Base-by-base conservation (phyloP, 2,113 vertebrate genomes). In the Mormyrus iriodes region DNA sequence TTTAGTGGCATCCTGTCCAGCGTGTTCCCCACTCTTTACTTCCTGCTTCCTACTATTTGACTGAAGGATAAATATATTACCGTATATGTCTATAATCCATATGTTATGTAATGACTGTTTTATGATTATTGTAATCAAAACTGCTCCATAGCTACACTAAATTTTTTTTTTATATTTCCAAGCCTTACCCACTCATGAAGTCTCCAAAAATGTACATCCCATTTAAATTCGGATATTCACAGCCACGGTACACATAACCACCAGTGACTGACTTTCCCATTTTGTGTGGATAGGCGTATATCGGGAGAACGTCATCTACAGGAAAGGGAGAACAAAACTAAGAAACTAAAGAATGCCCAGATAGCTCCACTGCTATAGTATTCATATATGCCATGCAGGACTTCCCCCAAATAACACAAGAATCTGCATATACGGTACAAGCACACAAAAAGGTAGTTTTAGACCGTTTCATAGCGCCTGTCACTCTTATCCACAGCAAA, bases 161-260 rank as follows among this genome's bases (percentile, higher is more conserved):
- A 46, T 48, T 84, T 48, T 21, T 1, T 1, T 3, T 1, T 46
- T 7, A 35, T 39, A 53, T 76, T 49, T 35, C 24, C 24, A 10
- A 84, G 24, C 31, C 96, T 94, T 95, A 99, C 98, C 98, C 98
- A 3, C 97, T 99, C 98, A 99, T 99, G 93, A 99, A 99, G 93
- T 99, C 98, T 90, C 98, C 98, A 85, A 99, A 99, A 93, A 99
- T 97, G 93, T 99, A 99, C 90, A 99, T 95, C 88, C 98, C 97
- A 0, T 99, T 99, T 90, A 99, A 91, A 92, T 99, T 99, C 51
- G 98, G 98, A 93, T 95, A 96, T 93, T 99, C 97, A 0, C 98
- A 99, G 65, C 98, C 98, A 58, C 98, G 93, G 92, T 99, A 99
- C 84, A 99, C 93, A 0, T 98, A 99, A 24, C 98, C 98, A 24